Percentiles rank a stretch among this genome's conserved stretches.
Conservation (phyloP, 2,888 invertebrate genomes). For the Taenaris catops region DNA sequence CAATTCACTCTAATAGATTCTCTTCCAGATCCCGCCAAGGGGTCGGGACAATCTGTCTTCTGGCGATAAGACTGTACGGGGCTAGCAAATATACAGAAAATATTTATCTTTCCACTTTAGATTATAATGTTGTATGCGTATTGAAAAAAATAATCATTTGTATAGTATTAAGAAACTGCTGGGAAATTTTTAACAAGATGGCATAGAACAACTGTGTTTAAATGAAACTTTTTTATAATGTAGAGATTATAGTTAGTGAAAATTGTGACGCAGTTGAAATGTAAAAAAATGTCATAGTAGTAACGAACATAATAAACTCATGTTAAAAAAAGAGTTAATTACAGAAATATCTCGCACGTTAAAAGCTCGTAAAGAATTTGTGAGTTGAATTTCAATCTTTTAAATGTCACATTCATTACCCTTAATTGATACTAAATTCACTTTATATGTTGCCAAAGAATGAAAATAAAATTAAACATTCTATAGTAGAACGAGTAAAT, state of each 20-base stretch:
- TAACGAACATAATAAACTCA: not conserved
- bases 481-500: conserved; percentile 7
- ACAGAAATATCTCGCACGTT: conserved; percentile 4
- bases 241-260: too few relatives aligned
- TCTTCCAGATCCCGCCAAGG: conserved; percentile 15
- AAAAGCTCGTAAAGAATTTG: conserved; percentile 10
- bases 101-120: too few relatives aligned
- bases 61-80: conserved; percentile 13
- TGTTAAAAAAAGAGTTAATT: conserved; percentile 8
- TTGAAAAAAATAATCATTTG: too few relatives aligned
- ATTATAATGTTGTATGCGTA: too few relatives aligned
- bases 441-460: conserved; percentile 17
- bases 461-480: conserved; percentile 12
- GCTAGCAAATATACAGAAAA: conserved; percentile 9
- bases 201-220: too few relatives aligned
- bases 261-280: not conserved
- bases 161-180: too few relatives aligned
- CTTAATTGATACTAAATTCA: conserved; percentile 19
- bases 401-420: conserved; percentile 19
- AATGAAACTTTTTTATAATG: too few relatives aligned
- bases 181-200: too few relatives aligned
- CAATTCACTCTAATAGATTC: conserved; percentile 18
- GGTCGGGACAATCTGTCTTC: conserved; percentile 16
- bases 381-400: conserved; percentile 12
- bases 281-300: not conserved